A percentile compares a stretch with the other conserved stretches of the same genome.
phyloP scores from a whole-genome alignment of 2,797 vertebrate species.

The Craterocephalus amniculus region DNA sequence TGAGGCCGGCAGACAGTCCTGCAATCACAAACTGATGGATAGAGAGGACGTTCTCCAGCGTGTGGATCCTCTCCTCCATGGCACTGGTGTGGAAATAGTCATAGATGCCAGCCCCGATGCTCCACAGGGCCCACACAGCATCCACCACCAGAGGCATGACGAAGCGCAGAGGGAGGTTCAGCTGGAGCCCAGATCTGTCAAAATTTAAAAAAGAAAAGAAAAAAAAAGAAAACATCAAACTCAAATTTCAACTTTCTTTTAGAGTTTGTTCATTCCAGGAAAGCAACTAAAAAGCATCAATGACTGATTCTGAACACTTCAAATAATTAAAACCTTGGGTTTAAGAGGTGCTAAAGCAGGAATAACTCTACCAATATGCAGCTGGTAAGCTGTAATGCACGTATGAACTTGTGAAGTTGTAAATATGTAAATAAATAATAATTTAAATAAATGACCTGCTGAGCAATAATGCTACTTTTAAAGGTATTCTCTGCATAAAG shows the following conservation, averaged over 20 bases:
- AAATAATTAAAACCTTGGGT: no score
- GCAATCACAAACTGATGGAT: conserved; percentile 83
- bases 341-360: no score
- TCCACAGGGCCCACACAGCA: conserved; percentile 83
- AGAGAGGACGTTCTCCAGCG: conserved; percentile 79
- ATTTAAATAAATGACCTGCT: no score
- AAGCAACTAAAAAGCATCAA: no score
- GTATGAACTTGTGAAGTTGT: no score
- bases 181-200: not conserved
- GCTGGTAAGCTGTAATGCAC: no score
- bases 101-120: conserved; percentile 81
- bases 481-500: no score
- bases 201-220: not conserved
- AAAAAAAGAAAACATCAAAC: not conserved
- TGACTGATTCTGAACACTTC: no score
- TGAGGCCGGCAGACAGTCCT: conserved; percentile 75
- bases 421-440: no score
- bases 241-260: not conserved
- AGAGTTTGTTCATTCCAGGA: not conserved
- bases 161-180: conserved; percentile 7
- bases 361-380: no score
- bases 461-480: no score
- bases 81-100: conserved; percentile 86
- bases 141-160: conserved; percentile 82
- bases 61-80: conserved; percentile 85